Evolutionary conservation across 2,113 vertebrate species (phyloP).

Genomic region (Ranitomeya imitator): DNA sequence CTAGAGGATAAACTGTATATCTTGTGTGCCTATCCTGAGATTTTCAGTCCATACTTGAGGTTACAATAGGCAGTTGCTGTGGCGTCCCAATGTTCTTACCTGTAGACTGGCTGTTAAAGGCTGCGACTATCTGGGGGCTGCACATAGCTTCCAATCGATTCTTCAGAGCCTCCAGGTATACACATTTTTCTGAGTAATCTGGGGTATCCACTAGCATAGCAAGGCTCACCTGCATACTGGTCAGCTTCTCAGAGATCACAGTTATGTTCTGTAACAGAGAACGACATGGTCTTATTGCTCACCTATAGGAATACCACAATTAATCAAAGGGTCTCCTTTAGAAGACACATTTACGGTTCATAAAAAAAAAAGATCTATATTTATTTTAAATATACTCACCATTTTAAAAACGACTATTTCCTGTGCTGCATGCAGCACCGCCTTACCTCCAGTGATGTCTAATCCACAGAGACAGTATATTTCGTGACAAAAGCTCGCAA

Average conservation of each 20-base stretch:
- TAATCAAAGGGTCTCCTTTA: not conserved
- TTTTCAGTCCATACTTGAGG: too few relatives aligned
- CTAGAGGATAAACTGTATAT: too few relatives aligned
- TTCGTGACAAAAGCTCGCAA: too few relatives aligned
- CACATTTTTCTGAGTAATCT: conserved; percentile 96
- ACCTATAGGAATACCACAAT: not conserved
- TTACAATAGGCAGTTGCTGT: not conserved
- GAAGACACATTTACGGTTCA: too few relatives aligned
- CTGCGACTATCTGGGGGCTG: conserved; percentile 91
- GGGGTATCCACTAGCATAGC: conserved; percentile 94
- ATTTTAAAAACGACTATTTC: too few relatives aligned
- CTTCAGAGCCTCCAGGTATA: conserved; percentile 93
- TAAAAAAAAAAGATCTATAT: too few relatives aligned
- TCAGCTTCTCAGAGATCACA: conserved; percentile 90
- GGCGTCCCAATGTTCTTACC: conserved; percentile 72
- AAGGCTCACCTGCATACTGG: conserved; percentile 94
- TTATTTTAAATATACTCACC: too few relatives aligned
- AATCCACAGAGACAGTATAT: too few relatives aligned
- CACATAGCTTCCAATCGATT: conserved; percentile 94
- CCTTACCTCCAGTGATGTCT: too few relatives aligned
- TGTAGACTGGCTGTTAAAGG: conserved; percentile 85
- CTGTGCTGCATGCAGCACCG: too few relatives aligned
- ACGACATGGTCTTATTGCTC: not conserved
- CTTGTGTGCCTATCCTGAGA: too few relatives aligned
- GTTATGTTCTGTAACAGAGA: conserved; percentile 78